phyloP scores from a whole-genome alignment of 2,888 invertebrate species.

The Cephus sareptanus region DNA sequence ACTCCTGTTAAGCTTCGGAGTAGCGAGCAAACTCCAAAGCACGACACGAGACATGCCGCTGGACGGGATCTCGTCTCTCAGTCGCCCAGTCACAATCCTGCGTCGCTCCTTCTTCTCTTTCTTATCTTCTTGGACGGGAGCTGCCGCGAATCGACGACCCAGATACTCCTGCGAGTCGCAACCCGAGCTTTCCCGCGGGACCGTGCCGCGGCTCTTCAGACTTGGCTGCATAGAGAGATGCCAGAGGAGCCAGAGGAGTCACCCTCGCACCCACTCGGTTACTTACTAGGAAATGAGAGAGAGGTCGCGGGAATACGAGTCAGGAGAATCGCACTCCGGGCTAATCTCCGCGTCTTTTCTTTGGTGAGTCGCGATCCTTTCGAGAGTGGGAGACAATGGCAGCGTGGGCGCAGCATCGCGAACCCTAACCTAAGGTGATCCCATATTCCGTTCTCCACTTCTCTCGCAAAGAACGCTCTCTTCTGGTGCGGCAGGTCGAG shows the following conservation, averaged over 20 bases:
- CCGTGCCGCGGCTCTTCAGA: too few species aligned
- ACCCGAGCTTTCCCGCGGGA: too few species aligned
- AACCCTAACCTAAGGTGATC: constrained; percentile 61
- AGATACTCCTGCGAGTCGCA: too few species aligned
- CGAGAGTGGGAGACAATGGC: constrained; percentile 49
- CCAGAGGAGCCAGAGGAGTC: constrained; percentile 5
- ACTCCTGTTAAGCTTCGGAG: not conserved
- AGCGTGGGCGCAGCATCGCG: constrained; percentile 62
- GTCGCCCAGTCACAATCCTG: constrained; percentile 26
- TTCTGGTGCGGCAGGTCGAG: constrained; percentile 16
- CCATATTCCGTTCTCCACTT: constrained; percentile 54
- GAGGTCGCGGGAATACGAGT: constrained; percentile 9
- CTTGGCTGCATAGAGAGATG: too few species aligned
- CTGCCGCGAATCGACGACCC: too few species aligned
- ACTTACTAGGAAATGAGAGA: constrained; percentile 33
- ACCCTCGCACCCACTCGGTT: too few species aligned
- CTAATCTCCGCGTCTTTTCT: too few species aligned
- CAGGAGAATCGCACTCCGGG: too few species aligned
- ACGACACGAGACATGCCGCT: too few species aligned
- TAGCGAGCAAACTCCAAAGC: too few species aligned
- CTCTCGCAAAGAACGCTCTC: constrained; percentile 24
- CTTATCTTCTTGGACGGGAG: too few species aligned
- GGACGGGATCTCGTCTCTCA: too few species aligned
- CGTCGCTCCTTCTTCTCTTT: constrained; percentile 13
- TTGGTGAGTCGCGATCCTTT: constrained; percentile 42